These are phyloP conservation scores for Melanargia galathea DNA, from an alignment of 2,888 invertebrate species.

Conservation along the genomic window DNA sequence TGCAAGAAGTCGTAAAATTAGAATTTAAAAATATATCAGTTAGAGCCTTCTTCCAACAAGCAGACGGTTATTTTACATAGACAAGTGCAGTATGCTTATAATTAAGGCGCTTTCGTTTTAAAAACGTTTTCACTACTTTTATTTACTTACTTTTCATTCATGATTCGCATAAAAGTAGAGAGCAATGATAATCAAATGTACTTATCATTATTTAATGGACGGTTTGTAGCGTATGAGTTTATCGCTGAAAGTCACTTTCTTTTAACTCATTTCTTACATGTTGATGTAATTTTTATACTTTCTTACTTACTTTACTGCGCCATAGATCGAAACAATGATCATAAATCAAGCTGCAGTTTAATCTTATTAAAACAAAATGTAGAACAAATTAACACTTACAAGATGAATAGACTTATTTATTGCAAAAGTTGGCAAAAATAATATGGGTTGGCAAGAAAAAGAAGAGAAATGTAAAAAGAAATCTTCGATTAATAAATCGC, in stretches of 20 bases:
- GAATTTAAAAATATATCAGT: background rate
- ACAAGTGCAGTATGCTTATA: constrained; percentile 46
- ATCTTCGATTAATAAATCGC: too few relatives aligned
- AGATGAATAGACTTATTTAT: too few relatives aligned
- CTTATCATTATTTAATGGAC: constrained; percentile 23
- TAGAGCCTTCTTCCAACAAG: background rate
- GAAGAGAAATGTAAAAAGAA: too few relatives aligned
- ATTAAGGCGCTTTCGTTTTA: constrained; percentile 40
- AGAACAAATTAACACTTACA: too few relatives aligned
- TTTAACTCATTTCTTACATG: background rate
- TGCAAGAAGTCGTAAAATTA: constrained; percentile 4
- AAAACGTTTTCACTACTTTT: constrained; percentile 41
- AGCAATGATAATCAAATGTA: constrained; percentile 30
- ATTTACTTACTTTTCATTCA: constrained; percentile 31
- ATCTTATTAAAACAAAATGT: background rate
- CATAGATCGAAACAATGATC: background rate
- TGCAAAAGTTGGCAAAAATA: too few relatives aligned
- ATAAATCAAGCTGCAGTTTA: background rate
- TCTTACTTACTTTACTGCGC: background rate
- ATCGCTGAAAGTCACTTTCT: constrained; percentile 17
- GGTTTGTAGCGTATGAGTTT: constrained; percentile 11
- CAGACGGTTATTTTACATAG: constrained; percentile 39
- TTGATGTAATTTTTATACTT: background rate
- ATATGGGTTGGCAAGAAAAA: too few relatives aligned
- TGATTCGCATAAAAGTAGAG: constrained; percentile 31